These are phyloP conservation scores for Lamellibrachia columna DNA, from an alignment of 2,888 invertebrate species.

Conservation along the genomic window DNA sequence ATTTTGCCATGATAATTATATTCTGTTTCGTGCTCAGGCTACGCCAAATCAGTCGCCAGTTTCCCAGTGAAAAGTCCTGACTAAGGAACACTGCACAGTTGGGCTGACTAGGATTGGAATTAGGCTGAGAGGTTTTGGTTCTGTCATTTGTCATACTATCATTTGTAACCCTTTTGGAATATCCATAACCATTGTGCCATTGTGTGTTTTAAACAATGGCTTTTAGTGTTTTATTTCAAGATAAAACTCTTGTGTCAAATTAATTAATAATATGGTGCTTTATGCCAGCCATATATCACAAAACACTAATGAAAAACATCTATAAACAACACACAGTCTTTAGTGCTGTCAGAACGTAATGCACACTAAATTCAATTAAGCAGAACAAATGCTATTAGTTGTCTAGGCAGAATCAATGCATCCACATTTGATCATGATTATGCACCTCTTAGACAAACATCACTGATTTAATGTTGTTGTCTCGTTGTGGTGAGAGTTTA, in stretches of 20 bases:
- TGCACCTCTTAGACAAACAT: neutral
- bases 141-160: no score
- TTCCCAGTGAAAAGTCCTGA: neutral
- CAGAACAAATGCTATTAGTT: constrained; percentile 11
- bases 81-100: neutral
- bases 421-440: neutral
- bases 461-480: neutral
- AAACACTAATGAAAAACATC: neutral
- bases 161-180: neutral
- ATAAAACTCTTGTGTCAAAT: neutral
- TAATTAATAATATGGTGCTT: neutral
- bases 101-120: neutral
- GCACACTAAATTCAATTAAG: constrained; percentile 11
- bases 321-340: neutral
- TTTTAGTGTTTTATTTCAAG: neutral
- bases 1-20: no score
- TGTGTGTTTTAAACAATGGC: neutral
- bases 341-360: neutral
- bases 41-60: neutral
- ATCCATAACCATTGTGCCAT: neutral
- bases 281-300: neutral
- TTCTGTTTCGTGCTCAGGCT: neutral
- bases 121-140: no score
- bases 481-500: neutral
- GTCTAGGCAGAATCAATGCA: neutral